phyloP scores from a whole-genome alignment of 2,113 vertebrate species.

The Psittacus erithacus region DNA sequence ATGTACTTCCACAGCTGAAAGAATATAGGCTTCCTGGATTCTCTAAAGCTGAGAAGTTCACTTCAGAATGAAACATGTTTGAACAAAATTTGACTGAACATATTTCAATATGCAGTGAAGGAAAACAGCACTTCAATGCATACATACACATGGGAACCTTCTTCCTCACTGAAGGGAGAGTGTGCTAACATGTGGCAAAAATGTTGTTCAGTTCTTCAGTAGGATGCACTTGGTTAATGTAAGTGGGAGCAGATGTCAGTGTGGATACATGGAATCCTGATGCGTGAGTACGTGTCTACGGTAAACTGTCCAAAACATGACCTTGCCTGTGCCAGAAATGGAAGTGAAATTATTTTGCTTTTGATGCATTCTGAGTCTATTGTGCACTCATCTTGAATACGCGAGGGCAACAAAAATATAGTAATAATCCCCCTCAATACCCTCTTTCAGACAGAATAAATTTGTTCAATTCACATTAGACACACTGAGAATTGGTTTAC shows the following conservation, averaged over 20 bases:
- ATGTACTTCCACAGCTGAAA: not conserved
- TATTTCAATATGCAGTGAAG: not conserved
- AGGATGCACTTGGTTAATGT: not conserved
- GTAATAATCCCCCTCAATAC: accelerated
- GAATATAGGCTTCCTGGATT: not conserved
- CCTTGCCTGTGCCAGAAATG: not conserved
- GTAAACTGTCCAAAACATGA: not conserved
- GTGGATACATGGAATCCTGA: not conserved
- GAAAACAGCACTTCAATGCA: not conserved
- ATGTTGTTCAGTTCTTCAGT: not conserved
- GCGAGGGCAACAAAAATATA: not conserved
- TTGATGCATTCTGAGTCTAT: not conserved
- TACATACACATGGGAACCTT: not conserved
- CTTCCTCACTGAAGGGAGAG: accelerated
- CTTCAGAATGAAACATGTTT: not conserved
- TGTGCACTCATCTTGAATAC: not conserved
- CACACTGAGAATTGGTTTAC: not conserved
- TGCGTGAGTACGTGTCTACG: not conserved
- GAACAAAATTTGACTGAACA: not conserved
- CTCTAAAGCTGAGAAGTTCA: not conserved
- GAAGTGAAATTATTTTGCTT: not conserved
- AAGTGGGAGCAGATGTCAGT: not conserved
- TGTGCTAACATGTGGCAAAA: not conserved
- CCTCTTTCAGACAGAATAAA: not conserved
- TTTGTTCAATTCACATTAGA: not conserved